Evolutionary conservation across 1,140 invertebrate species (phyloP).

Genomic region (Littorina saxatilis): DNA sequence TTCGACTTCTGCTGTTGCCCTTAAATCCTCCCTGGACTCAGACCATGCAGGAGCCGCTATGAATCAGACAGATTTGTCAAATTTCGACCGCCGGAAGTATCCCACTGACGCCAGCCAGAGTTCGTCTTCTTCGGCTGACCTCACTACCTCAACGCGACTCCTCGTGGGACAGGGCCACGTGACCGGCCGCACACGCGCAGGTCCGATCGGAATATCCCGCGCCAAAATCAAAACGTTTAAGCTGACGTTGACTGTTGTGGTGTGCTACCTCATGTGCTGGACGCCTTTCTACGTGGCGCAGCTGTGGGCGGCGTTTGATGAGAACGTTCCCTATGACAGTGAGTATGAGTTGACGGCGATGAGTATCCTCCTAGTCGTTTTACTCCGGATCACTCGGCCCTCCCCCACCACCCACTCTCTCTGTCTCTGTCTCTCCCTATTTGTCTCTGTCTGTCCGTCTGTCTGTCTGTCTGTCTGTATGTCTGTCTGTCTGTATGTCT

Average conservation of each 20-base stretch:
- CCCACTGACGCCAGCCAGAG: too few relatives aligned
- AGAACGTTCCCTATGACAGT: slow-evolving; percentile 57
- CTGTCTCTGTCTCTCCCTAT: too few relatives aligned
- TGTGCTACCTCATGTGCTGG: slow-evolving; percentile 85
- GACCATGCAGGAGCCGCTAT: too few relatives aligned
- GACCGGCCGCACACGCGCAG: not conserved
- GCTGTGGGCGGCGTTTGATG: slow-evolving; percentile 67
- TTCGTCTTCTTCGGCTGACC: not conserved
- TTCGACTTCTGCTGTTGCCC: too few relatives aligned
- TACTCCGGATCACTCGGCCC: too few relatives aligned
- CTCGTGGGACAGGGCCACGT: not conserved
- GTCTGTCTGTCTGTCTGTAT: not conserved
- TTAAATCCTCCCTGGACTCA: too few relatives aligned
- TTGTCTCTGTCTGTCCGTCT: not conserved
- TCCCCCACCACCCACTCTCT: too few relatives aligned
- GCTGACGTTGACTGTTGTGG: slow-evolving; percentile 85
- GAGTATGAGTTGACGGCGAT: slow-evolving; percentile 28
- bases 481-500: not conserved
- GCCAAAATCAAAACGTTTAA: slow-evolving; percentile 86
- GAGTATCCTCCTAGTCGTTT: too few relatives aligned
- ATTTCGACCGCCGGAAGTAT: too few relatives aligned
- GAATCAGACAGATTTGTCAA: too few relatives aligned
- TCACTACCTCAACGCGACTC: not conserved
- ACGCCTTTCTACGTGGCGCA: slow-evolving; percentile 82
- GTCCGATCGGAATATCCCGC: slow-evolving; percentile 51